Evolutionary conservation across 2,888 invertebrate genomes (phyloP).

Genomic region (Cryptocheilus praepositus): DNA sequence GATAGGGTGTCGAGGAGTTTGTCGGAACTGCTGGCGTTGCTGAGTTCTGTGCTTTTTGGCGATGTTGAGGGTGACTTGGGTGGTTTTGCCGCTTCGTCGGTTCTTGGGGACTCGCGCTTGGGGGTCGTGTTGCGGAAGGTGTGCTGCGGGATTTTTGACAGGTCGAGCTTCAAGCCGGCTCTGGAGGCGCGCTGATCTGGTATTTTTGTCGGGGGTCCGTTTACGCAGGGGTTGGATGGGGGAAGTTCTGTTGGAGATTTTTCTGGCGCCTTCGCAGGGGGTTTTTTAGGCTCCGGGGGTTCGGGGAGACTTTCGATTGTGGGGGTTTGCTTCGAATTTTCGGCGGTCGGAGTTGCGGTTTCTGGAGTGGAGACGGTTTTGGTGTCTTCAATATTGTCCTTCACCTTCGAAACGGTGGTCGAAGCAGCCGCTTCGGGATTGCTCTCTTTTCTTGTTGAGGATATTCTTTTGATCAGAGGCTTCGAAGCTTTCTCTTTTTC

Average conservation of each 20-base stretch:
- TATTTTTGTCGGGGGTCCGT: not conserved
- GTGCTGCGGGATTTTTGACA: constrained; percentile 70
- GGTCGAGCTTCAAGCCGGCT: constrained; percentile 65
- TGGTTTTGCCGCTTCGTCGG: constrained; percentile 39
- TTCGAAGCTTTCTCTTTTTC: constrained; percentile 54
- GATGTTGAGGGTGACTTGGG: constrained; percentile 15
- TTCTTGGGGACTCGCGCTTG: constrained; percentile 53
- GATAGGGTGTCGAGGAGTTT: constrained; percentile 50
- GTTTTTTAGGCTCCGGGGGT: not conserved
- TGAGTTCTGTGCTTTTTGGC: constrained; percentile 11
- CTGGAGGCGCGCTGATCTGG: constrained; percentile 44
- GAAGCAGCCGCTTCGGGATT: constrained; percentile 27
- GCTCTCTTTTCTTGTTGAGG: constrained; percentile 38
- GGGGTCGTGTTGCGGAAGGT: constrained; percentile 59
- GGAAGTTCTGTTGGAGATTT: too few species aligned
- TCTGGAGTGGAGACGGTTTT: not conserved
- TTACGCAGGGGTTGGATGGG: not conserved
- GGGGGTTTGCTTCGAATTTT: not conserved
- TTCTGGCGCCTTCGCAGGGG: not conserved
- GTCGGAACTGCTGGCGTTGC: constrained; percentile 10
- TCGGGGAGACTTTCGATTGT: not conserved
- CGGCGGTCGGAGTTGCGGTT: not conserved
- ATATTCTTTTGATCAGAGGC: constrained; percentile 34
- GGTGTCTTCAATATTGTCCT: not conserved
- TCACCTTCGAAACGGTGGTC: not conserved